Evolutionary conservation across 2,888 invertebrate genomes (phyloP).

Genomic region (Drepana falcataria): DNA sequence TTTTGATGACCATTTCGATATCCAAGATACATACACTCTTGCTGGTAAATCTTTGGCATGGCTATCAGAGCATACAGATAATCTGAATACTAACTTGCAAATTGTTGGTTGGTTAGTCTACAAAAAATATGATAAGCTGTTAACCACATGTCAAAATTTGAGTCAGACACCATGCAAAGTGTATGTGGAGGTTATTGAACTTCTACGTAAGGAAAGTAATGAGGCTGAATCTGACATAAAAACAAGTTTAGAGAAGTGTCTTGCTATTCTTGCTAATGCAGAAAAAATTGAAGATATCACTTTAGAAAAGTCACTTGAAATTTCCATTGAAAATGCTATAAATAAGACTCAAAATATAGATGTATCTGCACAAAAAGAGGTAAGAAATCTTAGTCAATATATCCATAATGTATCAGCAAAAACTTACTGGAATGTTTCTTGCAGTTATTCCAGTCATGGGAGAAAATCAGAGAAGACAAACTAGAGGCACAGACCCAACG

Average conservation of each 20-base stretch:
- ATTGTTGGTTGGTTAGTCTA: constrained; percentile 83
- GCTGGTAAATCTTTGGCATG: constrained; percentile 90
- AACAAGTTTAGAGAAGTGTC: constrained; percentile 34
- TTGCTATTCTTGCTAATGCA: constrained; percentile 32
- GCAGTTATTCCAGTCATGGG: constrained; percentile 80
- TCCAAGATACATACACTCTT: constrained; percentile 83
- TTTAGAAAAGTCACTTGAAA: constrained; percentile 68
- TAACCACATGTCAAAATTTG: constrained; percentile 35
- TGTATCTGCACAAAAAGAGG: constrained; percentile 77
- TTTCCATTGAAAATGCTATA: constrained; percentile 74
- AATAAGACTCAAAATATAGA: constrained; percentile 77
- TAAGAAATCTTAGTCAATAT: constrained; percentile 23
- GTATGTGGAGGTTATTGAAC: constrained; percentile 45
- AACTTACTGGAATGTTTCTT: constrained; percentile 20
- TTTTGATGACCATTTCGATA: constrained; percentile 94
- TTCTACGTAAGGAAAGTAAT: constrained; percentile 37
- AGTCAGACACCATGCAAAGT: constrained; percentile 41
- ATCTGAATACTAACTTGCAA: constrained; percentile 76
- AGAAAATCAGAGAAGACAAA: constrained; percentile 71
- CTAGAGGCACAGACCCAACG: constrained; percentile 79
- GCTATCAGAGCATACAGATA: constrained; percentile 72
- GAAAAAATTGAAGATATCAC: constrained; percentile 29
- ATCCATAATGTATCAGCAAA: too few relatives aligned
- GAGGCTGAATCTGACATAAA: constrained; percentile 30
- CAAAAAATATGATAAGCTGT: constrained; percentile 80